Evolutionary conservation across 2,113 vertebrate species (phyloP).

Genomic region (Corapipo altera): DNA sequence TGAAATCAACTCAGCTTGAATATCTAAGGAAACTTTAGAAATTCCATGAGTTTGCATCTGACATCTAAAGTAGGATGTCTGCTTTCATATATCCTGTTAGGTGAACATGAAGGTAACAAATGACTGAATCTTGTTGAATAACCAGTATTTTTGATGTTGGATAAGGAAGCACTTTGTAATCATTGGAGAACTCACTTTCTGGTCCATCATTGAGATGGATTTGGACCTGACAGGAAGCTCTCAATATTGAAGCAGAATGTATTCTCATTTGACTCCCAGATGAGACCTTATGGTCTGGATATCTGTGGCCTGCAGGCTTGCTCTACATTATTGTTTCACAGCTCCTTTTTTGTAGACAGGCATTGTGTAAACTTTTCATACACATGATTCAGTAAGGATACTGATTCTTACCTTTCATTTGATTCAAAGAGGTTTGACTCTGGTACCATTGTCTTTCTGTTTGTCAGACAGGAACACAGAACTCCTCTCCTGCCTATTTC

Average conservation of each 20-base stretch:
- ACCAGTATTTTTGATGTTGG: background rate
- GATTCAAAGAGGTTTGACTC: background rate
- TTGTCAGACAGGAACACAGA: background rate
- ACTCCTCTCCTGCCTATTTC: background rate
- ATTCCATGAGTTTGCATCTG: background rate
- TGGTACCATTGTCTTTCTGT: background rate
- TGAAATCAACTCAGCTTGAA: background rate
- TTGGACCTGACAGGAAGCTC: background rate
- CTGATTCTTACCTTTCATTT: background rate
- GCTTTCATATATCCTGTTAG: background rate
- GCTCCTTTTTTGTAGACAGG: background rate
- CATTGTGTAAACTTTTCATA: background rate
- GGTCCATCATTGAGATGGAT: background rate
- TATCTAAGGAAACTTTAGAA: background rate
- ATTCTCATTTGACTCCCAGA: background rate
- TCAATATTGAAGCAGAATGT: background rate
- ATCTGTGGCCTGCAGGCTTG: background rate
- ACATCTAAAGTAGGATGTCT: background rate
- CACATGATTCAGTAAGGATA: background rate
- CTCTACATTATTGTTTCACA: background rate
- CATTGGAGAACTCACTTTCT: background rate
- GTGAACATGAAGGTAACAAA: background rate
- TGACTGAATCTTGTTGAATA: background rate
- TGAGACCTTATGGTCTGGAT: background rate
- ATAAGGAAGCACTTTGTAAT: background rate